These are phyloP conservation scores for Galaxias olidus DNA, from an alignment of 2,797 vertebrate species.

Conservation along the genomic window DNA sequence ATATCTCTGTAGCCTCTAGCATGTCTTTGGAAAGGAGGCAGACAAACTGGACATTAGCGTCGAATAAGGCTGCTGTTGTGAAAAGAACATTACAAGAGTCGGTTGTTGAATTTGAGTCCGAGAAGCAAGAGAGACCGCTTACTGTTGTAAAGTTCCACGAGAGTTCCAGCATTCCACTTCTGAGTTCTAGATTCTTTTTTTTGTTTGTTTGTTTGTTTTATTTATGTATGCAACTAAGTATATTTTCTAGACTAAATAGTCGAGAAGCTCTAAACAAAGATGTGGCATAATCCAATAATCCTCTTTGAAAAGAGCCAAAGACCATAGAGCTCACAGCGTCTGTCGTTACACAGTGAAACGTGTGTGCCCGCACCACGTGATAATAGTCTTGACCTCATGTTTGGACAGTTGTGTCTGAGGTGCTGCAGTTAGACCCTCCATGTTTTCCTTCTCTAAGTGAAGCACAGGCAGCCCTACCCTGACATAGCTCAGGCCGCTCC, in stretches of 20 bases:
- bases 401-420: constrained; percentile 1
- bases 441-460: constrained; percentile 42
- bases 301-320: too few species aligned
- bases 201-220: too few species aligned
- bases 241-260: too few species aligned
- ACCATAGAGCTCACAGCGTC: neutral
- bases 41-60: constrained; percentile 31
- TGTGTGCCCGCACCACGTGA: neutral
- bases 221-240: too few species aligned
- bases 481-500: constrained; percentile 41
- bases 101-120: constrained; percentile 33
- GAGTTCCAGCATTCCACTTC: neutral
- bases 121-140: constrained; percentile 25
- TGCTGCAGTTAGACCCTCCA: neutral
- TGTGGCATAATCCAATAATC: too few species aligned
- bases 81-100: constrained; percentile 36
- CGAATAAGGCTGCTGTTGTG: constrained; percentile 35
- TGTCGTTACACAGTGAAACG: constrained; percentile 8
- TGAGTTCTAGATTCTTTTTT: too few species aligned
- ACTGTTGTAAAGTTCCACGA: neutral
- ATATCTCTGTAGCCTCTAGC: constrained; percentile 51
- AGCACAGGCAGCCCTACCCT: constrained; percentile 13
- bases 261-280: too few species aligned
- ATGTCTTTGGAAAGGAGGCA: constrained; percentile 36
- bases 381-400: constrained; percentile 15